Percentiles rank a stretch among this genome's conserved stretches.
phyloP scores from a whole-genome alignment of 2,888 invertebrate species.

The Sympetrum striolatum region DNA sequence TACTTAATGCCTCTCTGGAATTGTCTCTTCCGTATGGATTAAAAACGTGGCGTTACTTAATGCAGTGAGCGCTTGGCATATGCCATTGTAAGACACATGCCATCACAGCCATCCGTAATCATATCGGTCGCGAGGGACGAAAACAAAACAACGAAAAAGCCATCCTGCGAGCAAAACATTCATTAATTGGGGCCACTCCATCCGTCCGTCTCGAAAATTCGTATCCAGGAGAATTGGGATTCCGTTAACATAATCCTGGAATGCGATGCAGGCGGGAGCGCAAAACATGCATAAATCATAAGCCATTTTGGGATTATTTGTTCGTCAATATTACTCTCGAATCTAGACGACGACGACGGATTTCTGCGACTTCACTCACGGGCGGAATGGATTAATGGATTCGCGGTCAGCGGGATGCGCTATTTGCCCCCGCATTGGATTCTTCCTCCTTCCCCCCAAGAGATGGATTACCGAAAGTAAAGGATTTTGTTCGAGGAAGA shows the following conservation, averaged over 20 bases:
- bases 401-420: slow-evolving; percentile 1
- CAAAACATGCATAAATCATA: background rate
- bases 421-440: background rate
- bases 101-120: background rate
- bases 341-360: background rate
- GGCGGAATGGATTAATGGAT: slow-evolving; percentile 5
- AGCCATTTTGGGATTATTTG: background rate
- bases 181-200: background rate
- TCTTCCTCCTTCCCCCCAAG: background rate
- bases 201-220: background rate
- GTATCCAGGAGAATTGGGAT: background rate
- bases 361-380: background rate
- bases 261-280: background rate
- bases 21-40: too few species aligned
- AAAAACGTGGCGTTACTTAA: background rate
- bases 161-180: background rate
- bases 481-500: background rate
- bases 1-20: too few species aligned
- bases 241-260: background rate
- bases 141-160: too few species aligned
- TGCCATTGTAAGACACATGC: background rate
- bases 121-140: background rate
- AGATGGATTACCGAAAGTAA: background rate
- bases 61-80: background rate
- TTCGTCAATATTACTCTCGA: background rate